Evolutionary conservation across 2,113 vertebrate genomes (phyloP).

Genomic region (Urocynchramus pylzowi): DNA sequence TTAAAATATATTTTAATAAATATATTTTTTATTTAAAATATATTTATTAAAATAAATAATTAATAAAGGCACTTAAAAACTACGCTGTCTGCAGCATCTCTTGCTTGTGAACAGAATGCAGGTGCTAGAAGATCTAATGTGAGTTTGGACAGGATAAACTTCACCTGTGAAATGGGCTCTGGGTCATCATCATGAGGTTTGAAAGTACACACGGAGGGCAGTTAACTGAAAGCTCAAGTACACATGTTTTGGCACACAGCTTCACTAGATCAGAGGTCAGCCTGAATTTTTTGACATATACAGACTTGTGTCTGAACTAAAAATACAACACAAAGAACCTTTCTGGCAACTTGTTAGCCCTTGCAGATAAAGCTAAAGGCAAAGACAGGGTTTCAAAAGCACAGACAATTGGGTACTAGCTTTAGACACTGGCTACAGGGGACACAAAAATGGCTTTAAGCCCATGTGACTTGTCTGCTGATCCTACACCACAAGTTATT

Average conservation of each 20-base stretch:
- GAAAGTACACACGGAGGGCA: neutral
- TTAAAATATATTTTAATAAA: neutral
- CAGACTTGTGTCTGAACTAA: neutral
- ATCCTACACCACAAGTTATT: neutral
- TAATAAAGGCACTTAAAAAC: neutral
- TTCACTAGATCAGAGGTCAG: neutral
- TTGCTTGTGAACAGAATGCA: neutral
- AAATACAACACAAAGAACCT: neutral
- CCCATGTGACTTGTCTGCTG: neutral
- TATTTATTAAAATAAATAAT: neutral
- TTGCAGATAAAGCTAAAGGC: neutral
- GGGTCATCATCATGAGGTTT: neutral
- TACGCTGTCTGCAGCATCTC: neutral
- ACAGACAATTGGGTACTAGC: neutral
- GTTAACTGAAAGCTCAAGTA: neutral
- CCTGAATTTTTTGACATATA: neutral
- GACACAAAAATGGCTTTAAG: neutral
- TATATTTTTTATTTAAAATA: accelerated
- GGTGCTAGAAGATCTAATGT: neutral
- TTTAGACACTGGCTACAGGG: neutral
- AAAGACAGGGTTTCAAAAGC: neutral
- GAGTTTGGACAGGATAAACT: neutral
- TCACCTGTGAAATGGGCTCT: neutral
- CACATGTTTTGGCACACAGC: neutral
- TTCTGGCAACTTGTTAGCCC: neutral